Evolutionary conservation across 2,113 vertebrate species (phyloP).

Genomic region (Mirza zaza): DNA sequence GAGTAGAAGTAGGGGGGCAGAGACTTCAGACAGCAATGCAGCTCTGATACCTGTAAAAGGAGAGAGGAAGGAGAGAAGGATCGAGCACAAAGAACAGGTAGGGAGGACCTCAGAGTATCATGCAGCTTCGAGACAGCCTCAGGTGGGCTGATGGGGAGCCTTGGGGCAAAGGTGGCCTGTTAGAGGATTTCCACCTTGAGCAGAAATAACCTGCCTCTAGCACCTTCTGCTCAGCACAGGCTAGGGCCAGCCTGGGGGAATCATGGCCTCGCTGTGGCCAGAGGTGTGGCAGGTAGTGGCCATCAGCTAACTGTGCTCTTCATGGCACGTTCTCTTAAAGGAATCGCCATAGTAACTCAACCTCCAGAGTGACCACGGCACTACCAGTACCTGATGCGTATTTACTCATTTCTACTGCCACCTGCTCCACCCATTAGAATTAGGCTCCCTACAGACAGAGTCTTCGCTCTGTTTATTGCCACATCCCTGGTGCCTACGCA

Average conservation of each 20-base stretch:
- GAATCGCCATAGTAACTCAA: neutral
- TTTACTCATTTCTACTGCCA: neutral
- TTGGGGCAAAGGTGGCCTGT: neutral
- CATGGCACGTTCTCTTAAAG: neutral
- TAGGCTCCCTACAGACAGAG: conserved; percentile 35
- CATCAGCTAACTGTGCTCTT: neutral
- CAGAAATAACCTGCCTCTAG: neutral
- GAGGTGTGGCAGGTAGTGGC: neutral
- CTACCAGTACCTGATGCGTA: too few species aligned
- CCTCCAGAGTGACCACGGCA: neutral
- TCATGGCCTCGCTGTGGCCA: neutral
- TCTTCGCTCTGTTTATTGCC: neutral
- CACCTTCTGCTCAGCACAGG: neutral
- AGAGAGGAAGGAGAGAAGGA: neutral
- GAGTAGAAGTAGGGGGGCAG: neutral
- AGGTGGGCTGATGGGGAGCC: too few species aligned
- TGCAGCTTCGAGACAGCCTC: neutral
- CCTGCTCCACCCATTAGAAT: conserved; percentile 30
- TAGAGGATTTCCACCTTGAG: neutral
- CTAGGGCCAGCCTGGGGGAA: neutral
- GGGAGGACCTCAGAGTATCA: neutral
- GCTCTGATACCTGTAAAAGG: neutral
- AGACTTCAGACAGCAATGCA: too few species aligned
- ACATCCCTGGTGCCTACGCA: neutral
- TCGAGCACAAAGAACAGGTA: neutral